Percentiles rank a stretch among this genome's conserved stretches.
Evolutionary conservation across 2,113 vertebrate species (phyloP).

Genomic region (Plecotus auritus): DNA sequence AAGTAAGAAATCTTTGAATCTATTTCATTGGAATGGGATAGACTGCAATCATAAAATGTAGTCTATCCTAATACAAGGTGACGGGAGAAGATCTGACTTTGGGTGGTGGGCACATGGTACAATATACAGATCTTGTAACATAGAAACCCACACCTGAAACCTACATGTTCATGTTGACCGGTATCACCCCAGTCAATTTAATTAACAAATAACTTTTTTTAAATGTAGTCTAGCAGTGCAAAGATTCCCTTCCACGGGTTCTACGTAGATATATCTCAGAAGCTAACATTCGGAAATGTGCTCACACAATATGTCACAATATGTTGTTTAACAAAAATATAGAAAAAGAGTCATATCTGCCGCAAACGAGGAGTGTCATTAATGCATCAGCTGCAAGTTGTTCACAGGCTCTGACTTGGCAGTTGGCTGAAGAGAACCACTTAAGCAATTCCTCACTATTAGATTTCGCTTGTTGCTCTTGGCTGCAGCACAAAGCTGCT

Average conservation of each 20-base stretch:
- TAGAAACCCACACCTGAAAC: no score
- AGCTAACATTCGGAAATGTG: conserved; percentile 59
- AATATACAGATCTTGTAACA: no score
- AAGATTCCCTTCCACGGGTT: conserved; percentile 12
- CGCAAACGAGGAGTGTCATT: neutral
- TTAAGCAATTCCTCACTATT: conserved; percentile 27
- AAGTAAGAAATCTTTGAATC: conserved; percentile 6
- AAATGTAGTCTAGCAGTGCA: neutral
- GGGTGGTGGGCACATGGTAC: no score
- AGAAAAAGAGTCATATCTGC: conserved; percentile 34
- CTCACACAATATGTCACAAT: conserved; percentile 60
- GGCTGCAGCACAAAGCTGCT: conserved; percentile 40
- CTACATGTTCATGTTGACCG: no score
- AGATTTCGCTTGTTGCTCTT: conserved; percentile 47
- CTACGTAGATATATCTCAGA: conserved; percentile 30
- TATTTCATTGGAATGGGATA: neutral
- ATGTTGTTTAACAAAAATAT: conserved; percentile 68
- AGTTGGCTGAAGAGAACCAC: conserved; percentile 38
- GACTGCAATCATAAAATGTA: conserved; percentile 1
- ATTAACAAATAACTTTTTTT: no score
- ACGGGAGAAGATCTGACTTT: no score
- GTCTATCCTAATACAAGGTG: neutral
- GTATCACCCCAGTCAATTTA: no score
- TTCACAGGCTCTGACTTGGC: conserved; percentile 49
- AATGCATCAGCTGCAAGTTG: conserved; percentile 20